Evolutionary conservation across 2,888 invertebrate species (phyloP).

Genomic region (Patella pellucida): DNA sequence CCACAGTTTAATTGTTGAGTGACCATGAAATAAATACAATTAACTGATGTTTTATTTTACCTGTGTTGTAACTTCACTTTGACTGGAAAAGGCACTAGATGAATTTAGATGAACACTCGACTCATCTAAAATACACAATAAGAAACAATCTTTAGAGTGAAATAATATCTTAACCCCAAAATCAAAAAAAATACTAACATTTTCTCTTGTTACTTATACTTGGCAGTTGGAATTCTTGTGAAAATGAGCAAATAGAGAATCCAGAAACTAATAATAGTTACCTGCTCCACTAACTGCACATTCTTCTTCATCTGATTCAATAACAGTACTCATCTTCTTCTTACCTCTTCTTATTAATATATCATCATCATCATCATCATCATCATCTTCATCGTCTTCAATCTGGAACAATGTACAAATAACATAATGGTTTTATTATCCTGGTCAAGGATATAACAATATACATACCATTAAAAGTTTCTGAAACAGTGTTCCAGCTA

Average conservation of each 20-base stretch:
- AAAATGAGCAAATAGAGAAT: background rate
- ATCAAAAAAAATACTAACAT: too few relatives aligned
- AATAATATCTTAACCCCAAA: too few relatives aligned
- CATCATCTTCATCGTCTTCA: background rate
- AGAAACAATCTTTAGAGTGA: too few relatives aligned
- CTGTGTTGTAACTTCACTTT: slow-evolving; percentile 59
- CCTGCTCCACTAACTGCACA: slow-evolving; percentile 39
- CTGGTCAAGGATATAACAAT: too few relatives aligned
- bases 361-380: slow-evolving; percentile 20
- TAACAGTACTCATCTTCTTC: slow-evolving; percentile 18
- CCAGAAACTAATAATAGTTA: background rate
- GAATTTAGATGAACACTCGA: slow-evolving; percentile 39
- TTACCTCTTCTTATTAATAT: slow-evolving; percentile 15
- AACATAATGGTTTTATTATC: too few relatives aligned
- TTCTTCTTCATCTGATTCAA: slow-evolving; percentile 25
- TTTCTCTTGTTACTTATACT: too few relatives aligned
- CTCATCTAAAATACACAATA: too few relatives aligned
- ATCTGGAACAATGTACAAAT: background rate
- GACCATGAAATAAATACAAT: background rate
- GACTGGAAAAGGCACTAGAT: slow-evolving; percentile 56
- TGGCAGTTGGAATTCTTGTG: background rate
- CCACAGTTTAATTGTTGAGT: too few relatives aligned
- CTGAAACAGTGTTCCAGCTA: too few relatives aligned
- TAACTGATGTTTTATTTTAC: slow-evolving; percentile 30
- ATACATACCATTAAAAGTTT: too few relatives aligned